Percentiles rank a stretch among this genome's conserved stretches.
phyloP scores from a whole-genome alignment of 2,797 vertebrate genomes.

The Limnodromus scolopaceus region DNA sequence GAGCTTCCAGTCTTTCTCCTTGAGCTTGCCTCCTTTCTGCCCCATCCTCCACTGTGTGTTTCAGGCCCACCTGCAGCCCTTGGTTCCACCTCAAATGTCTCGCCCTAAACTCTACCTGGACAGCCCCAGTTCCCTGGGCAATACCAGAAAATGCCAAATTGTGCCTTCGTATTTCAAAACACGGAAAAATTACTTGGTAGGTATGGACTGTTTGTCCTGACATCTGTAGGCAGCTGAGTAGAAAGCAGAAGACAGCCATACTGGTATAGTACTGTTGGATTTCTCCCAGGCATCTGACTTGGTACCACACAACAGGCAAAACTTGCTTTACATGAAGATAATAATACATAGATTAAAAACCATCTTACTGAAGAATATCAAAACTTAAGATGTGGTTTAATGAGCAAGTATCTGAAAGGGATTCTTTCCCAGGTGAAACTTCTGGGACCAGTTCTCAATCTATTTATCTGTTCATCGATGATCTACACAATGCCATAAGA shows the following conservation, averaged over 20 bases:
- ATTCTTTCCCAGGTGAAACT: neutral
- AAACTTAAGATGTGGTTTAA: neutral
- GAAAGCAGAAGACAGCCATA: neutral
- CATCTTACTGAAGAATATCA: neutral
- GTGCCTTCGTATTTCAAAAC: neutral
- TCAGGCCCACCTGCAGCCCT: neutral
- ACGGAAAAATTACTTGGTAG: accelerated
- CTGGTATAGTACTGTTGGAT: neutral
- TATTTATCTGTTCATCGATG: accelerated
- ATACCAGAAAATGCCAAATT: neutral
- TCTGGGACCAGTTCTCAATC: neutral
- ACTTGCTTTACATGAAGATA: neutral
- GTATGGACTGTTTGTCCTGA: neutral
- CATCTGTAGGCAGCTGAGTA: neutral
- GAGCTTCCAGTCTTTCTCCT: neutral
- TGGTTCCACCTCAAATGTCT: neutral
- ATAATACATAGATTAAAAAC: neutral
- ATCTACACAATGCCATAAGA: neutral
- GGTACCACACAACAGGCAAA: neutral
- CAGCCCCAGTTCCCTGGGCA: neutral
- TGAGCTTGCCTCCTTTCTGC: neutral
- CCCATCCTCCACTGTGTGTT: neutral
- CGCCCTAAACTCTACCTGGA: neutral
- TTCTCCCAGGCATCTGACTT: neutral
- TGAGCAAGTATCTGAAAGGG: neutral